Percentiles rank a stretch among this genome's conserved stretches.
Evolutionary conservation across 2,113 vertebrate species (phyloP).

Genomic region (Chrysochloris asiatica): DNA sequence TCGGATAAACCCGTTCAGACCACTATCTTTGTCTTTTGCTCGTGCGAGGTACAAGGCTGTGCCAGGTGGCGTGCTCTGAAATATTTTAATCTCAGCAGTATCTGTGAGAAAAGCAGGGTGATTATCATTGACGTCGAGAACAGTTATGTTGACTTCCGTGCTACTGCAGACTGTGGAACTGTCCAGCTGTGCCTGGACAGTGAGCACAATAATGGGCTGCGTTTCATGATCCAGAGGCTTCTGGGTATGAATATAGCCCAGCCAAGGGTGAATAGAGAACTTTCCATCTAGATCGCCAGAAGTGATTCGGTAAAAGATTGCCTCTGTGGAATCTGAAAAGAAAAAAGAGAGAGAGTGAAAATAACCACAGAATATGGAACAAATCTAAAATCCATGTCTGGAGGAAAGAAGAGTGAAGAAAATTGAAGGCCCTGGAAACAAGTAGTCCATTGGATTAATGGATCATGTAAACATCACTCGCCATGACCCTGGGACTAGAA

Average conservation of each 20-base stretch:
- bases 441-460: too few relatives aligned
- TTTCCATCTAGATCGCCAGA: constrained; percentile 89
- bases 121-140: constrained; percentile 93
- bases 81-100: constrained; percentile 83
- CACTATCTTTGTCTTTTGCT: constrained; percentile 92
- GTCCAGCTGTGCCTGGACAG: constrained; percentile 87
- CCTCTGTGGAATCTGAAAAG: constrained; percentile 86
- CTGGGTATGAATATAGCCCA: constrained; percentile 88
- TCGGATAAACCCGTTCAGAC: constrained; percentile 87
- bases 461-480: too few relatives aligned
- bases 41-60: constrained; percentile 90
- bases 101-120: constrained; percentile 85
- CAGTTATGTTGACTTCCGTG: constrained; percentile 89
- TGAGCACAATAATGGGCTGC: constrained; percentile 86
- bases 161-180: constrained; percentile 85
- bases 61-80: constrained; percentile 84
- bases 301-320: constrained; percentile 89
- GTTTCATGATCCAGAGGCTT: constrained; percentile 89
- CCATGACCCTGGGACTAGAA: too few relatives aligned
- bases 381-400: background rate
- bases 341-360: background rate
- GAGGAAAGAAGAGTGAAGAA: background rate
- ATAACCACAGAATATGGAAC: background rate
- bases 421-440: too few relatives aligned
- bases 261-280: constrained; percentile 88